These are phyloP conservation scores for Castor canadensis DNA, from an alignment of 2,113 vertebrate species.

Conservation along the genomic window DNA sequence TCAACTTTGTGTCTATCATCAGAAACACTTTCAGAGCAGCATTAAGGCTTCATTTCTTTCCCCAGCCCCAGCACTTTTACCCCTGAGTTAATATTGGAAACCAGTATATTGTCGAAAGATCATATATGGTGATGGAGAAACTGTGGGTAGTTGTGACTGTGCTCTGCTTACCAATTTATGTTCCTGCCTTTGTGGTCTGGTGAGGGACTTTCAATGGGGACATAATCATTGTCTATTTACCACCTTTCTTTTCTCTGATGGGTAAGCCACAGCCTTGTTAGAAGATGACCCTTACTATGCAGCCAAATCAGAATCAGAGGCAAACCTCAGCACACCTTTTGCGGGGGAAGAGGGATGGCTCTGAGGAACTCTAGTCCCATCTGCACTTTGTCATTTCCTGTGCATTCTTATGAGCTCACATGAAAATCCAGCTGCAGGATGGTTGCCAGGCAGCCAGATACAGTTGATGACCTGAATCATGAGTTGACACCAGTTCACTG, in stretches of 20 bases:
- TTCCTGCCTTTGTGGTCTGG: background rate
- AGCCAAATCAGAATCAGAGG: background rate
- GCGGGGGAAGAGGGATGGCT: background rate
- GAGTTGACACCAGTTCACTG: conserved; percentile 28
- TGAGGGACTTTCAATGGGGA: background rate
- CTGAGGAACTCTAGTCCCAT: background rate
- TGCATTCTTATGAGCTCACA: background rate
- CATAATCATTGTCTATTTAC: background rate
- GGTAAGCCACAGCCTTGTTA: background rate
- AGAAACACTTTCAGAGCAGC: background rate
- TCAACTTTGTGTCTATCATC: background rate
- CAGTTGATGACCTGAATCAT: conserved; percentile 16
- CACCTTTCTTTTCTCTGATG: background rate
- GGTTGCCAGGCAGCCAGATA: conserved; percentile 64
- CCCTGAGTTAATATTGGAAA: background rate
- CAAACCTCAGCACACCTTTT: background rate
- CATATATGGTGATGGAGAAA: background rate
- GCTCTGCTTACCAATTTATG: background rate
- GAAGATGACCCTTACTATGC: background rate
- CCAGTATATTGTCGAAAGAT: background rate
- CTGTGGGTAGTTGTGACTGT: accelerated
- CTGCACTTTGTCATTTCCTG: background rate
- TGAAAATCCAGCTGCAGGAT: conserved; percentile 7
- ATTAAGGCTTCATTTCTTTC: background rate
- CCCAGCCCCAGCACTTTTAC: background rate